phyloP scores from a whole-genome alignment of 2,113 vertebrate species.

The Rhinogobius similis region DNA sequence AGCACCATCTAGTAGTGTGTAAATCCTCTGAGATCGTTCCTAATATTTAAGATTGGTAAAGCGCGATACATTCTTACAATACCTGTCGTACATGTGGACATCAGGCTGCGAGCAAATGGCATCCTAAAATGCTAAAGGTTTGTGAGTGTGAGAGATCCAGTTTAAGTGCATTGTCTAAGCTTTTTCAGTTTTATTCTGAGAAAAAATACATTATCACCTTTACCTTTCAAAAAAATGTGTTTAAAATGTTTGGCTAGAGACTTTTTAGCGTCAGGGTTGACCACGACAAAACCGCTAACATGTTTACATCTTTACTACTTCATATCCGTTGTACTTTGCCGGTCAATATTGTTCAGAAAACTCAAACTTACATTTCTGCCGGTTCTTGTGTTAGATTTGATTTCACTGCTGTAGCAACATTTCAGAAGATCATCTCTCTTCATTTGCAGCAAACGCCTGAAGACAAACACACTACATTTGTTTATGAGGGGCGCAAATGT shows the following conservation, averaged over 20 bases:
- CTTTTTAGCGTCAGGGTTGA: neutral
- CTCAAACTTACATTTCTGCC: conserved; percentile 77
- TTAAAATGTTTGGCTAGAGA: conserved; percentile 71
- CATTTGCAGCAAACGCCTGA: conserved; percentile 55
- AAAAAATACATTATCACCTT: conserved; percentile 77
- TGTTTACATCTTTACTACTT: conserved; percentile 97
- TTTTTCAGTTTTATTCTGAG: conserved; percentile 27
- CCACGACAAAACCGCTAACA: conserved; percentile 77
- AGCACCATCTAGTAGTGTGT: neutral
- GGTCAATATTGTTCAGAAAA: conserved; percentile 86
- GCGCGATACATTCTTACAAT: neutral
- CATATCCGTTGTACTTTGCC: conserved; percentile 88
- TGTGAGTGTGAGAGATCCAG: conserved; percentile 45
- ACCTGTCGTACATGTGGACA: conserved; percentile 4
- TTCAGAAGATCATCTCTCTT: conserved; percentile 36
- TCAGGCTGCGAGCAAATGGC: conserved; percentile 52
- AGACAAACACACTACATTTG: conserved; percentile 77
- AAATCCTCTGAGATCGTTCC: neutral
- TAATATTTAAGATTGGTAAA: neutral
- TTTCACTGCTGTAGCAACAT: conserved; percentile 67
- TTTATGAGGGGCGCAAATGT: conserved; percentile 83
- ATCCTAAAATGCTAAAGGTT: conserved; percentile 52
- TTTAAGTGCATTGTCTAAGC: conserved; percentile 42
- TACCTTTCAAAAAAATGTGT: conserved; percentile 75
- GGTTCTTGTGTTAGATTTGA: conserved; percentile 78